phyloP scores from a whole-genome alignment of 2,113 vertebrate species.

The Pelecanus crispus region DNA sequence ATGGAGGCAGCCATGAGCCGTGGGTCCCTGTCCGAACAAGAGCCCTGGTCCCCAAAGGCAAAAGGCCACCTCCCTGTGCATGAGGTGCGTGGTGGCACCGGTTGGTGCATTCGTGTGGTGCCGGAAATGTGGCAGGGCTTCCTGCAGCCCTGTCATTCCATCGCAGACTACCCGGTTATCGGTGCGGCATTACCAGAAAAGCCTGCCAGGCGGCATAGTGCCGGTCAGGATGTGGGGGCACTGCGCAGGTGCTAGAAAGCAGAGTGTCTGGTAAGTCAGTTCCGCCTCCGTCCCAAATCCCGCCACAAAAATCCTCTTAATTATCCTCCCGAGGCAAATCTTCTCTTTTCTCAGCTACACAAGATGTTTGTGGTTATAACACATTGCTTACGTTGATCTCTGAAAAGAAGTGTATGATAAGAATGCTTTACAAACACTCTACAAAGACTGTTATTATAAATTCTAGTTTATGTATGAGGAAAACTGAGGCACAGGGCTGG shows the following conservation, averaged over 20 bases:
- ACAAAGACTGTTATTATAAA: neutral
- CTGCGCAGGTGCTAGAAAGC: accelerated
- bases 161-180: accelerated
- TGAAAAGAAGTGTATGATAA: neutral
- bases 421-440: neutral
- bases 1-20: accelerated
- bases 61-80: accelerated
- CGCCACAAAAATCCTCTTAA: neutral
- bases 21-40: accelerated
- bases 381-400: accelerated
- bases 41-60: neutral
- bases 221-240: accelerated
- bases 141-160: accelerated
- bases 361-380: neutral
- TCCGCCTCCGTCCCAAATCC: neutral
- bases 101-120: accelerated
- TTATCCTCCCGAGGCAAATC: neutral
- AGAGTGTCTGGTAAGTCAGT: neutral
- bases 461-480: neutral
- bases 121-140: accelerated
- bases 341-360: neutral
- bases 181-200: accelerated
- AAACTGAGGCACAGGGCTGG: neutral
- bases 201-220: neutral
- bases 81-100: accelerated